Conservation (phyloP, 1,140 invertebrate species). For the Bombus terrestris region DNA sequence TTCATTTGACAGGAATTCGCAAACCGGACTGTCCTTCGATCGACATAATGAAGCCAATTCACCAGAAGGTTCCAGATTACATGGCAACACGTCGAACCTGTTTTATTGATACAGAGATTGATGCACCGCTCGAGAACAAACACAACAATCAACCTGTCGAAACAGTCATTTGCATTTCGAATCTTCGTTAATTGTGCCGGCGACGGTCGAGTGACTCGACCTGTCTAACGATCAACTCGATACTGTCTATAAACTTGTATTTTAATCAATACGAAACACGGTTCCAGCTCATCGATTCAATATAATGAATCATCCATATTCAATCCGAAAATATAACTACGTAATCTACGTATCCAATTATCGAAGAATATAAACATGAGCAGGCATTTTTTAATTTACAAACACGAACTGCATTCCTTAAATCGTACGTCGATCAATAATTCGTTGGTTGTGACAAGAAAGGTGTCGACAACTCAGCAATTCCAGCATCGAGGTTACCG, state of each 20-base stretch:
- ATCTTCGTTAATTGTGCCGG: constrained; percentile 62
- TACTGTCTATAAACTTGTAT: background rate
- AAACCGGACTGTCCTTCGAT: background rate
- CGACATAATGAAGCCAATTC: background rate
- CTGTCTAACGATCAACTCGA: background rate
- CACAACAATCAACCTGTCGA: constrained; percentile 65
- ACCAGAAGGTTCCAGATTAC: background rate
- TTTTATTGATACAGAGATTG: constrained; percentile 70
- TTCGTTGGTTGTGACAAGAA: background rate
- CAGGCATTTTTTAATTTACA: background rate
- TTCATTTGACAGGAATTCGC: background rate
- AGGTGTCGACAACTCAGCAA: background rate
- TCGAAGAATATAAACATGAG: background rate
- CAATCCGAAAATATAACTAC: background rate
- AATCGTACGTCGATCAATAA: background rate
- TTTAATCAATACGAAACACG: background rate
- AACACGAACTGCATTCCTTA: background rate
- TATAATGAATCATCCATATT: background rate
- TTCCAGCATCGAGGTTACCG: background rate
- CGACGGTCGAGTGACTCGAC: background rate
- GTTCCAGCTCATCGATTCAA: background rate
- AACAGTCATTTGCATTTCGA: constrained; percentile 72
- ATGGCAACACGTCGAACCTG: constrained; percentile 3
- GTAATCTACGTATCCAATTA: too few relatives aligned
- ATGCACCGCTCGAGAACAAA: constrained; percentile 62